Evolutionary conservation across 2,888 invertebrate species (phyloP).

Genomic region (Camponotus fellah): DNA sequence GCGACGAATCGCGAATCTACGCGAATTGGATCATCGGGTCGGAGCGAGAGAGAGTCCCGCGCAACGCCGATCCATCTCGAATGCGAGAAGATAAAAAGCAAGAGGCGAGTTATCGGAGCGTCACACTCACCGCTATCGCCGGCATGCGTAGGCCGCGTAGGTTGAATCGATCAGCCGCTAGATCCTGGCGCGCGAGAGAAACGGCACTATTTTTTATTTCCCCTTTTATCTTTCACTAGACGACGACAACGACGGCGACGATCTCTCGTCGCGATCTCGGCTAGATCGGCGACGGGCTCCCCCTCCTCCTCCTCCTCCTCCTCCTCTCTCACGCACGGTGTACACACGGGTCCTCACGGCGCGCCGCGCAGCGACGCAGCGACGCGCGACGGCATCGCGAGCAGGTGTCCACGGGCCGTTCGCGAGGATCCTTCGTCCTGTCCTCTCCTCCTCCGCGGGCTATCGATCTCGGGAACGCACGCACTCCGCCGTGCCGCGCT

Average conservation of each 20-base stretch:
- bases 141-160: constrained; percentile 78
- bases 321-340: constrained; percentile 16
- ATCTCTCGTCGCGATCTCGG: constrained; percentile 31
- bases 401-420: constrained; percentile 50
- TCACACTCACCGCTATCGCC: constrained; percentile 79
- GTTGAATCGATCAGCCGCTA: constrained; percentile 63
- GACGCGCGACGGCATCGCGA: constrained; percentile 54
- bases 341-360: constrained; percentile 45
- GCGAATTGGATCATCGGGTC: constrained; percentile 30
- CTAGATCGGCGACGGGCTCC: constrained; percentile 7
- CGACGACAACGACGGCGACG: constrained; percentile 37
- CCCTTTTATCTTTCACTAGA: constrained; percentile 10
- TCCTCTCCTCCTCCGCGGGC: constrained; percentile 37
- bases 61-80: constrained; percentile 52
- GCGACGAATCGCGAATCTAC: neutral
- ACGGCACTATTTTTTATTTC: constrained; percentile 10
- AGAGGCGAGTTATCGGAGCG: constrained; percentile 32
- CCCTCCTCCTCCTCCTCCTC: neutral
- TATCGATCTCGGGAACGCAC: constrained; percentile 47
- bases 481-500: neutral
- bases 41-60: constrained; percentile 22
- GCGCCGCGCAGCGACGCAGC: constrained; percentile 47
- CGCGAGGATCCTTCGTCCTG: constrained; percentile 54
- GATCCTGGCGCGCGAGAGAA: constrained; percentile 50
- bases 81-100: constrained; percentile 31